Base-by-base conservation (phyloP, 2,113 vertebrate species). In the Haemorhous mexicanus region DNA sequence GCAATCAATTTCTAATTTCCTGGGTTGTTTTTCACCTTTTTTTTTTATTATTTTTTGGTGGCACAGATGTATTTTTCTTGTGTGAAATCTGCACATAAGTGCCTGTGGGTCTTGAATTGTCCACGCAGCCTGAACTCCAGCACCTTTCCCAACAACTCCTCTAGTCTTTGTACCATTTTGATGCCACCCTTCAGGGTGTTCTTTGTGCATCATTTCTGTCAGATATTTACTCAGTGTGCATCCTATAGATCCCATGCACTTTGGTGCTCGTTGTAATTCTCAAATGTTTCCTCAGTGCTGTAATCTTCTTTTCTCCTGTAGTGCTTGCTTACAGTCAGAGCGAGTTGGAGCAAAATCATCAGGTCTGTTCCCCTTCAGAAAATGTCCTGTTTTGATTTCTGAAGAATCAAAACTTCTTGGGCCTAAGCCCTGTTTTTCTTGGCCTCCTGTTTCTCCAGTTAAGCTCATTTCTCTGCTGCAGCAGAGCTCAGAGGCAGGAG, bases 31-130 rank as follows among this genome's bases (percentile, higher is more conserved):
- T 58, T 73, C 14, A 10, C 2, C 7, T 18, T 2, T 13, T 19
- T 35, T 55, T 49, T 43, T 35, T 28, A 28, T 44, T 52, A 14
- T 41, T 46, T 47, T 79, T 39, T 78, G 10, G 16, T 77, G 35
- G 22, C 75, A 64, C 15, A 15, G 23, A 21, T 66, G 7, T 7
- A 12, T 78, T 75, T 79, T 86, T 67, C 4, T 19, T 59, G 19
- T 64, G 27, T 74, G 44, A 87, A 74, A 53, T 76, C 37, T 69
- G 22, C 50, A 37, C 2, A 0, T 33, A 32, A 44, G 10, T 68
- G 53, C 50, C n/a, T 69, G 50, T 1, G 10, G 30, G 24, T 81
- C 64, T 81, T 0, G 0, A 67, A 39, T 35, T 78, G 35, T 77
- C 79, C 55, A 7, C 0, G 0, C 13, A 68, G 15, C 19, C 59